Base-by-base conservation (phyloP, 2,113 vertebrate species). In the Dromas ardeola region DNA sequence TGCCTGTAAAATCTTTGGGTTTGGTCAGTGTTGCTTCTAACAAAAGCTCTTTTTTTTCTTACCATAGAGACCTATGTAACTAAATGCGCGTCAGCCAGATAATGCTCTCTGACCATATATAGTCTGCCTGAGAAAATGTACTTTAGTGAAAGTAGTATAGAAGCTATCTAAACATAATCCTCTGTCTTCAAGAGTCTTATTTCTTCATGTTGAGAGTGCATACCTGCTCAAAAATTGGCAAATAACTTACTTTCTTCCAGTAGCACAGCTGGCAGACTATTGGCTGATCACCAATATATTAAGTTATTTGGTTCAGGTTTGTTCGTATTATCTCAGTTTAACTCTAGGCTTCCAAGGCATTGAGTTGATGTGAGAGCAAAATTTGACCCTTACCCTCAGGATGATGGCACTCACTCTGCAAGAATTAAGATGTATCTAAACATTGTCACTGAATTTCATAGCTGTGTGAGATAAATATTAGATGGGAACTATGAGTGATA, bases 161-260 rank as follows among this genome's bases (percentile, higher is more conserved):
- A 91, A 93, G 36, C 52, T 63, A 43, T 66, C 36, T 91, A 76
- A 95, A 67, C 65, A n/a, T 79, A 94, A 96, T 78, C 50, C n/a
- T 81, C 29, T 86, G 88, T 49, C 59, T 96, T 89, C 45, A 36
- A 4, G 50, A 73, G 29, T 59, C 67, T 86, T 71, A 20, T 7
- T 29, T 86, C 40, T 88, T 90, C 55, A 49, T 53, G 29, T 13
- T 69, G 32, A 81, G 59, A 59, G 12, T 23, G 7, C 22, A 63
- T 81, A 86, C 47, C 42, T 91, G 55, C 72, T 91, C 42, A 66
- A 58, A 74, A 88, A 53, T 26, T 92, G 63, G 71, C 80, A 89
- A 25, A 50, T 73, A 73, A 42, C 7, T 47, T 29, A 20, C 10
- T 65, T 56, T 77, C 11, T 72, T 80, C 38, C 53, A 56, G 66